A percentile compares a stretch with the other conserved stretches of the same genome.
Evolutionary conservation across 2,888 invertebrate species (phyloP).

Genomic region (Creontiades dilutus): DNA sequence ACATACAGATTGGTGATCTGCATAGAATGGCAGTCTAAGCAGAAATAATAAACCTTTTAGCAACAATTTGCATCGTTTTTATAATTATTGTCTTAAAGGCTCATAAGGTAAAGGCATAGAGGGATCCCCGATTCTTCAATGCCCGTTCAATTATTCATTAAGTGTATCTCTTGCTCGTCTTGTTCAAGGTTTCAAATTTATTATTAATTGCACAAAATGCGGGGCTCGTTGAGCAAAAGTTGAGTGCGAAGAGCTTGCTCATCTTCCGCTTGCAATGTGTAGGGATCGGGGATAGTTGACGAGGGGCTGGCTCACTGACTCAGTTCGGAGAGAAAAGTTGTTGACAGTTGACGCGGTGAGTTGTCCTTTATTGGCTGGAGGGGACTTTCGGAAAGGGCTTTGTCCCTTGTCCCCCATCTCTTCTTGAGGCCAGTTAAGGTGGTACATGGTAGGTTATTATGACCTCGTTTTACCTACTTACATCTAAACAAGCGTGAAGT

Average conservation of each 20-base stretch:
- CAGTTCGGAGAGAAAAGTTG: constrained; percentile 23
- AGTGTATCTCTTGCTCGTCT: too few relatives aligned
- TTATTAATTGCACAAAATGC: too few relatives aligned
- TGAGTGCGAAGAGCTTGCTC: background rate
- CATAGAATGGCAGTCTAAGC: too few relatives aligned
- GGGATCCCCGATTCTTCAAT: too few relatives aligned
- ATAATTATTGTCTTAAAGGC: too few relatives aligned
- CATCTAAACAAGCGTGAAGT: constrained; percentile 39
- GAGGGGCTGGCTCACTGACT: background rate
- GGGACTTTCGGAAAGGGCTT: background rate
- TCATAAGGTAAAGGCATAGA: too few relatives aligned
- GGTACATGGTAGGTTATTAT: constrained; percentile 13
- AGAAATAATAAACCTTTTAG: too few relatives aligned
- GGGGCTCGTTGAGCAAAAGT: too few relatives aligned
- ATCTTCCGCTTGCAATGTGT: background rate
- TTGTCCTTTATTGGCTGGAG: constrained; percentile 6
- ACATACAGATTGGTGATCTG: too few relatives aligned
- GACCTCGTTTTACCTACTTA: constrained; percentile 35
- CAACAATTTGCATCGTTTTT: too few relatives aligned
- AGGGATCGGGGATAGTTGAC: background rate
- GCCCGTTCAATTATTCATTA: too few relatives aligned
- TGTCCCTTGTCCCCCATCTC: background rate
- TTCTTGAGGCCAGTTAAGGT: constrained; percentile 36
- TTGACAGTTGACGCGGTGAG: constrained; percentile 26
- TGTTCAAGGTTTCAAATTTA: too few relatives aligned